phyloP scores from a whole-genome alignment of 2,888 invertebrate species.

The Eristalis tenax region DNA sequence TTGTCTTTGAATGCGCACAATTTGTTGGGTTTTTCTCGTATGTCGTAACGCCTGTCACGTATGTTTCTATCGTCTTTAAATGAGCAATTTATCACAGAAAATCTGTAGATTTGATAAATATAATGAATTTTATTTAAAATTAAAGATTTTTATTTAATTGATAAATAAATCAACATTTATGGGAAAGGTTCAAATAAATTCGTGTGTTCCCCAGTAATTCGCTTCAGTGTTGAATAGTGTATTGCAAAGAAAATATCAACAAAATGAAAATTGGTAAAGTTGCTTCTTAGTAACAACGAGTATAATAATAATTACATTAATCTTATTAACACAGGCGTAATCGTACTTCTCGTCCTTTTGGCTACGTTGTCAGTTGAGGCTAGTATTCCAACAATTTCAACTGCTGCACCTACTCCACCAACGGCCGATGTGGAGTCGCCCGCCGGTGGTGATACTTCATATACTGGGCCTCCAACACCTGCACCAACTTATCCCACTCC shows the following conservation, averaged over 20 bases:
- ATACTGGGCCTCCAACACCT: not conserved
- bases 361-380: not conserved
- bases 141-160: not conserved
- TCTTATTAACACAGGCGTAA: not conserved
- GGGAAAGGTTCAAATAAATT: not conserved
- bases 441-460: too few species aligned
- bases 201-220: not conserved
- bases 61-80: not conserved
- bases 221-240: not conserved
- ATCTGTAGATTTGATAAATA: not conserved
- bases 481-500: not conserved
- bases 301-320: not conserved
- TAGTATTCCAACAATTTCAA: not conserved
- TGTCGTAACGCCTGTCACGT: not conserved
- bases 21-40: not conserved
- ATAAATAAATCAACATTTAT: not conserved
- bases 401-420: slow-evolving; percentile 8
- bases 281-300: not conserved
- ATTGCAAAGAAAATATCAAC: not conserved
- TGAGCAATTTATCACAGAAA: not conserved
- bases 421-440: not conserved
- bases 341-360: not conserved
- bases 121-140: not conserved
- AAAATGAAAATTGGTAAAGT: not conserved
- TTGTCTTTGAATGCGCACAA: not conserved